Evolutionary conservation across 53 echinoderm and acorn worm species (phyloP).

Genomic region (Paelopatides confundens): DNA sequence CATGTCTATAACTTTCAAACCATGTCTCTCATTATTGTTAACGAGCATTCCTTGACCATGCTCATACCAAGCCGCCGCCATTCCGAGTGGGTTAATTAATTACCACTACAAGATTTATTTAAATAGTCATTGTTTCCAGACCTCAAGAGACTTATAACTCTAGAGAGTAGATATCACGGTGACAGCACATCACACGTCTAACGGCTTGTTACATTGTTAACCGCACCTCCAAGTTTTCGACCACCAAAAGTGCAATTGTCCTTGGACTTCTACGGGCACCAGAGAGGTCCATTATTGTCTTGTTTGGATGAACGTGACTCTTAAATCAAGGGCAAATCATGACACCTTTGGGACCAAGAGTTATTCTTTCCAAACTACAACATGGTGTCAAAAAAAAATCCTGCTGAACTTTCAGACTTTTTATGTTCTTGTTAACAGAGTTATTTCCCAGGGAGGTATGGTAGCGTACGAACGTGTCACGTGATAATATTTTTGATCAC

Average conservation of each 20-base stretch:
- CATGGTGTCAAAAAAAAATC: too few species aligned
- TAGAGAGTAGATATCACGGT: not conserved
- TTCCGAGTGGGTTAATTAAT: not conserved
- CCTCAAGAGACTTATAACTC: not conserved
- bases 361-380: not conserved
- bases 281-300: not conserved
- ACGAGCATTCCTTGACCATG: not conserved
- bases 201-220: not conserved
- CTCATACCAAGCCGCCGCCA: not conserved
- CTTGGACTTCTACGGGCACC: not conserved
- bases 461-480: too few species aligned
- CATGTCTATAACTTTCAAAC: too few species aligned
- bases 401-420: too few species aligned
- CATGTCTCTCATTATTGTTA: too few species aligned
- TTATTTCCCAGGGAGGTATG: too few species aligned
- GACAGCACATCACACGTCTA: not conserved
- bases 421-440: too few species aligned
- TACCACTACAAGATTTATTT: not conserved
- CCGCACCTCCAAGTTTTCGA: not conserved
- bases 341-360: not conserved
- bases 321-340: not conserved
- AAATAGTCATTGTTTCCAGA: not conserved
- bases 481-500: too few species aligned
- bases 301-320: not conserved
- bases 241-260: slow-evolving; percentile 21